These are phyloP conservation scores for Phthorimaea operculella DNA, from an alignment of 1,140 invertebrate species.

Conservation along the genomic window DNA sequence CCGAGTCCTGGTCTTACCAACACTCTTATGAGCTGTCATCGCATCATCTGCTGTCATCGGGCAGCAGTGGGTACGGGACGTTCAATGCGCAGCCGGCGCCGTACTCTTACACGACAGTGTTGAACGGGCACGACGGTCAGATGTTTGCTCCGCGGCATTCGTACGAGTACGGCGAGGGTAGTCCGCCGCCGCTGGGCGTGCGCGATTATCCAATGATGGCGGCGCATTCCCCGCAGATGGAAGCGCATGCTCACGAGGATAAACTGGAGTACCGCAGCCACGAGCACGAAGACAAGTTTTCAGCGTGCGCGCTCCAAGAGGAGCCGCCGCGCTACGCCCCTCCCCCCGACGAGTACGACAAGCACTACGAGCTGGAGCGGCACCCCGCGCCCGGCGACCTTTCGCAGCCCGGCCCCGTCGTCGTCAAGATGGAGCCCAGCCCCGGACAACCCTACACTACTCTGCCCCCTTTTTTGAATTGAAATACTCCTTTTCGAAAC, in stretches of 20 bases:
- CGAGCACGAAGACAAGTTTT: conserved; percentile 68
- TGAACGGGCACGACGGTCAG: conserved; percentile 75
- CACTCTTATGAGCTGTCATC: conserved; percentile 80
- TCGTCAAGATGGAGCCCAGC: conserved; percentile 73
- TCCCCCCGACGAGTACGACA: conserved; percentile 68
- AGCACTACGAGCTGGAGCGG: conserved; percentile 65
- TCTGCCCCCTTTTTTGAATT: conserved; percentile 82
- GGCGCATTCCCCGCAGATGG: conserved; percentile 72
- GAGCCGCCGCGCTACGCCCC: conserved; percentile 70
- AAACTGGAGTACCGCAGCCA: conserved; percentile 58
- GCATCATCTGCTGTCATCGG: conserved; percentile 77
- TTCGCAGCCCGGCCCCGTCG: conserved; percentile 71
- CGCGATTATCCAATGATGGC: conserved; percentile 76
- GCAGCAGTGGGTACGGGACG: conserved; percentile 72
- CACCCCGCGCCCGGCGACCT: conserved; percentile 48
- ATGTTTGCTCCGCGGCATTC: conserved; percentile 70
- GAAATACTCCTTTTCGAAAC: conserved; percentile 71
- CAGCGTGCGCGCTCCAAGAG: conserved; percentile 68
- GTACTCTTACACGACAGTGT: conserved; percentile 74
- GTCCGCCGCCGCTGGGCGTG: conserved; percentile 69
- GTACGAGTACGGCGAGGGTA: conserved; percentile 73
- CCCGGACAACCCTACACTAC: conserved; percentile 72
- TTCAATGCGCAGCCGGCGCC: conserved; percentile 66
- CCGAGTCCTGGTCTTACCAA: conserved; percentile 82
- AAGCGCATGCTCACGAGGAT: conserved; percentile 67